These are phyloP conservation scores for Halcyon senegalensis DNA, from an alignment of 2,113 vertebrate species.

Conservation along the genomic window DNA sequence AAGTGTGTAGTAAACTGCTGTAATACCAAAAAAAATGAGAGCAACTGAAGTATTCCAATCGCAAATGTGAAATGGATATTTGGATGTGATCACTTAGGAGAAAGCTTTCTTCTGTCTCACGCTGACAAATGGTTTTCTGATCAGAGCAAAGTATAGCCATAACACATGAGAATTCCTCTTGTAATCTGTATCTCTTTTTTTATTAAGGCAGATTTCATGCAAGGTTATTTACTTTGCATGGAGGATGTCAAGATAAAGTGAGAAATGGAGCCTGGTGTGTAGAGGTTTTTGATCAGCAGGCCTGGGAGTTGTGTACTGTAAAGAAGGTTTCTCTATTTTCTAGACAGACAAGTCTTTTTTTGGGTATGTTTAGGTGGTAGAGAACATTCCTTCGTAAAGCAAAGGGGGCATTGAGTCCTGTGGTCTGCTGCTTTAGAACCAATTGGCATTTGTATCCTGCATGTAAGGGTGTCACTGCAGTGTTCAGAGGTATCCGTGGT, in stretches of 20 bases:
- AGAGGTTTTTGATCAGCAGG: slow-evolving; percentile 1
- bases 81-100: neutral
- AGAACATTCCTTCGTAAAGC: neutral
- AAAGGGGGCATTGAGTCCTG: neutral
- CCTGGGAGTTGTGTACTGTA: neutral
- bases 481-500: neutral
- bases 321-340: neutral
- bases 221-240: neutral
- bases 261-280: neutral
- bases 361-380: neutral
- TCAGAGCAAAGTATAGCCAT: neutral
- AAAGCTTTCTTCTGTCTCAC: neutral
- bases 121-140: neutral
- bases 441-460: neutral
- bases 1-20: neutral
- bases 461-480: neutral
- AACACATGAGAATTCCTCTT: neutral
- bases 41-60: neutral
- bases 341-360: neutral
- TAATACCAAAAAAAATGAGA: neutral
- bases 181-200: neutral
- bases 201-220: neutral
- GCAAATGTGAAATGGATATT: neutral
- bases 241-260: slow-evolving; percentile 11
- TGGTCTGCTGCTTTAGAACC: neutral